These are phyloP conservation scores for Erythrolamprus reginae DNA, from an alignment of 2,113 vertebrate species.

Conservation along the genomic window DNA sequence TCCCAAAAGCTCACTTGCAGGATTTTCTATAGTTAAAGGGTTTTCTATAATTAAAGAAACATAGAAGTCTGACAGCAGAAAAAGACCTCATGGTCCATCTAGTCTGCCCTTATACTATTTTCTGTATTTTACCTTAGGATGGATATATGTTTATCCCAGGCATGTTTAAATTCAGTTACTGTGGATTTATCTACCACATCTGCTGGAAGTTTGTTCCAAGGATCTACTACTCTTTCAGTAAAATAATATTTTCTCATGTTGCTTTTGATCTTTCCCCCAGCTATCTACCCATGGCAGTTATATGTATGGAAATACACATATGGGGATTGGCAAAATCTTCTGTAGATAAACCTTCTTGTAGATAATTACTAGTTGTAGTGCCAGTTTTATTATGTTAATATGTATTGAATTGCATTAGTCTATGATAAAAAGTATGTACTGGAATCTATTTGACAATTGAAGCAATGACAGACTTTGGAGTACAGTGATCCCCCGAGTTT, in stretches of 20 bases:
- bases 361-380: background rate
- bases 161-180: no score
- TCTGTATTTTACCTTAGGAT: no score
- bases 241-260: no score
- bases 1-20: background rate
- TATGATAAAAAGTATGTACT: background rate
- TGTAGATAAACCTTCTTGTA: background rate
- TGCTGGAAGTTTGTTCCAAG: no score
- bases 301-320: background rate
- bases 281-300: background rate
- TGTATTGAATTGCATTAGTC: background rate
- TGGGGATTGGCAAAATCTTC: background rate
- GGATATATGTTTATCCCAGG: no score
- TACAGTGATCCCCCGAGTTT: no score
- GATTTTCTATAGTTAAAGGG: background rate
- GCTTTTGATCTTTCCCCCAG: no score
- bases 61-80: no score
- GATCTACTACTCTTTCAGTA: no score
- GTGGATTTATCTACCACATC: no score
- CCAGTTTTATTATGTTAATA: background rate
- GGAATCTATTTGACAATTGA: background rate
- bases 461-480: background rate
- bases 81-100: no score
- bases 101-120: no score
- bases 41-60: background rate